Base-by-base conservation (phyloP, 2,888 invertebrate genomes). In the Nasonia oneida region DNA sequence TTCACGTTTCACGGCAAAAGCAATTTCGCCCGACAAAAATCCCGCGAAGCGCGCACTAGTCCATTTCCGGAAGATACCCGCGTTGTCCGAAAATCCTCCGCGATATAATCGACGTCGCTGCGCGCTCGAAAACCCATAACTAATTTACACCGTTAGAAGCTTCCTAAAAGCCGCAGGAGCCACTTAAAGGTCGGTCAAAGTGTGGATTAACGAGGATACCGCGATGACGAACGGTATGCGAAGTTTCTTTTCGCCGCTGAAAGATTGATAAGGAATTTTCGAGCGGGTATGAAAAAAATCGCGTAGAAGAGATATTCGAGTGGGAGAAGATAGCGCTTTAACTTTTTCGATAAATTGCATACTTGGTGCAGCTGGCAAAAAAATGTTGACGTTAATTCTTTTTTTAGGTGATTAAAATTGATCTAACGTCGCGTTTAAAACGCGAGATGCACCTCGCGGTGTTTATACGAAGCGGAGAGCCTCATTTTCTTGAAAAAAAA, bases 191-290 rank as follows among this genome's bases (percentile, higher is more conserved):
- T 18, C 50, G 53, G 50, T 57, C 71, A 73, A 81, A 81, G 73
- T 67, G 78, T 39, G 53, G 76, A 82, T 82, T 76, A 76, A 76
- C 57, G 64, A 50, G 67, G 61, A 77, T 77, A 75, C 75, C 57
- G 67, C 67, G 47, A 67, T 50, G 82, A 81, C 37, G 71, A 74
- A 64, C 29, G 23, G 5, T 64, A 64, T 64, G 18, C 18, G 15
- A 5, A 10, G n/a, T 42, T 70, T 67, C 18, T 42, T 67, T 79
- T 53, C 67, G 29, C 23, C 18, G 5, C 53, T 85, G 85, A 64
- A 85, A 81, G 81, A 85, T 85, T 85, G 81, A 81, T 81, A 50
- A 47, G 84, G 67, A 67, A 84, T 84, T 84, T 75, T 33, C 18
- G 8, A n/a, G 15, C 3, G 37, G 37, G 37, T 37, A 37, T 37